Conservation (phyloP, 2,888 invertebrate genomes). For the Ochropleura leucogaster region DNA sequence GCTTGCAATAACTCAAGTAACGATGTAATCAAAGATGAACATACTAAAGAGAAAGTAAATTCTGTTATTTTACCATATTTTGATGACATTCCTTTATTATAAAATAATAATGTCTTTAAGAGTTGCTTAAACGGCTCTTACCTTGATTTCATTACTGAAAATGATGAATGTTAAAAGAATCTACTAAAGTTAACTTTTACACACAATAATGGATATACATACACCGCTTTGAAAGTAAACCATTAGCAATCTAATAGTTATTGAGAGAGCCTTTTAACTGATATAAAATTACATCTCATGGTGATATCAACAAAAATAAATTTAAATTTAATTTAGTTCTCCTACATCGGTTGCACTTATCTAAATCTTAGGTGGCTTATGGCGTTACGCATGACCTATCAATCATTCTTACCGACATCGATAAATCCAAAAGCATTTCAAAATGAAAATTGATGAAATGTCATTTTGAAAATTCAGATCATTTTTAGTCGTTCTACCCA, state of each 20-base stretch:
- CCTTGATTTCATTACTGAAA: slow-evolving; percentile 5
- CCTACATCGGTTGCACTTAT: background rate
- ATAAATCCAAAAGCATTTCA: slow-evolving; percentile 62
- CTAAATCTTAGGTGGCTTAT: slow-evolving; percentile 34
- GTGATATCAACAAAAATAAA: background rate
- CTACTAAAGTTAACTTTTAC: background rate
- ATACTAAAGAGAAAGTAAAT: background rate
- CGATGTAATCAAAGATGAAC: background rate
- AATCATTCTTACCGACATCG: slow-evolving; percentile 56
- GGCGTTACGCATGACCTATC: slow-evolving; percentile 27
- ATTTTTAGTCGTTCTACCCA: slow-evolving; percentile 84
- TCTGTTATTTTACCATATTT: background rate
- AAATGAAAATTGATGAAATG: slow-evolving; percentile 84
- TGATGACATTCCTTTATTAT: background rate
- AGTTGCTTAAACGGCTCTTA: background rate
- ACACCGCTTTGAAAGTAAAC: background rate
- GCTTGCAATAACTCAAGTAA: background rate
- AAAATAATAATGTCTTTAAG: background rate
- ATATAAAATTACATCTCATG: background rate
- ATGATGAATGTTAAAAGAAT: background rate
- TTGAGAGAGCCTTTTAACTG: background rate
- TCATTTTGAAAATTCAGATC: slow-evolving; percentile 81
- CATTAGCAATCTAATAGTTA: background rate
- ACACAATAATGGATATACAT: background rate
- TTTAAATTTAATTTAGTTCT: background rate